Conservation (phyloP, 2,888 invertebrate species). For the Drosophila conformis region DNA sequence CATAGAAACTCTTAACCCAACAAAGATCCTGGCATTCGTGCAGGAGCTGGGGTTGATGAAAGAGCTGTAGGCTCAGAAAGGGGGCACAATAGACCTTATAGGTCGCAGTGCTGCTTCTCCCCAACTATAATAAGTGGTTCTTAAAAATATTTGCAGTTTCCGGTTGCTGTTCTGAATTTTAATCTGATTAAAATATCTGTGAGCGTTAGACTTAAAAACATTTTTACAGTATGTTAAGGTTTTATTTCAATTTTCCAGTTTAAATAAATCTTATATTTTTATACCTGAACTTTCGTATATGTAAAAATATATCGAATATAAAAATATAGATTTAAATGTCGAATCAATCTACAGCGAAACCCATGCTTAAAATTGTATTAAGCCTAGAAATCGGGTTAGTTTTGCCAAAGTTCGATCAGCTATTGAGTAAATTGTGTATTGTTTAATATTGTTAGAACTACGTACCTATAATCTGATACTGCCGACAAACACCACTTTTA, state of each 20-base stretch:
- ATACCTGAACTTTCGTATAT: neutral
- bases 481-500: neutral
- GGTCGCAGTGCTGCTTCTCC: too few relatives aligned
- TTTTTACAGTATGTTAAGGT: neutral
- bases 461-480: constrained; percentile 1
- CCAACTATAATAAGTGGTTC: neutral
- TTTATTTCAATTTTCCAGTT: neutral
- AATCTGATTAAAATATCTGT: neutral
- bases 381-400: neutral
- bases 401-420: neutral
- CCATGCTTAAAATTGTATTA: neutral
- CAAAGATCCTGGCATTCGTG: too few relatives aligned
- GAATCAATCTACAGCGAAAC: neutral
- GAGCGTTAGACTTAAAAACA: neutral
- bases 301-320: neutral
- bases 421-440: neutral
- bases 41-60: too few relatives aligned
- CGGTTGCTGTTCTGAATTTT: neutral
- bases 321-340: neutral
- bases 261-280: neutral
- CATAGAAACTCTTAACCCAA: too few relatives aligned
- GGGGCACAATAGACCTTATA: too few relatives aligned
- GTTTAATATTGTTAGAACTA: neutral
- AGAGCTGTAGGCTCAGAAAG: too few relatives aligned
- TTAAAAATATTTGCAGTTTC: neutral